Evolutionary conservation across 2,113 vertebrate species (phyloP).

Genomic region (Labrus mixtus): DNA sequence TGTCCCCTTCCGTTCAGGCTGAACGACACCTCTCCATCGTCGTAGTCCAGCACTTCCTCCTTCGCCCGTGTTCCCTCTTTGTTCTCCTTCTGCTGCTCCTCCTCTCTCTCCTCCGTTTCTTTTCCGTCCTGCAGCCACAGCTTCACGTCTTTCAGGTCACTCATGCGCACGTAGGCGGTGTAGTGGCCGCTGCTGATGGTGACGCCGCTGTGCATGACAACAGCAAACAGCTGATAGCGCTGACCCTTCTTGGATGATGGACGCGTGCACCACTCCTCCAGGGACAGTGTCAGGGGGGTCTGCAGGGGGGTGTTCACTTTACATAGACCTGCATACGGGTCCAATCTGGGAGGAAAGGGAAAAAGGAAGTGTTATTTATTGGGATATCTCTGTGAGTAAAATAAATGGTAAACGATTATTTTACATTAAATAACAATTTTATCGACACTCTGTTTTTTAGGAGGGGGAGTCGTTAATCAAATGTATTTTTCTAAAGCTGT

Average conservation of each 20-base stretch:
- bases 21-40: slow-evolving; percentile 90
- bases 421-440: too few species aligned
- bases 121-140: slow-evolving; percentile 72
- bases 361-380: background rate
- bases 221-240: slow-evolving; percentile 92
- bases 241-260: slow-evolving; percentile 84
- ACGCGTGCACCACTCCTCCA: slow-evolving; percentile 95
- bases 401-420: too few species aligned
- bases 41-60: slow-evolving; percentile 80
- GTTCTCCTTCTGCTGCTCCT: slow-evolving; percentile 64
- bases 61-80: slow-evolving; percentile 70
- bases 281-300: slow-evolving; percentile 90
- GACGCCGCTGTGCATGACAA: slow-evolving; percentile 98
- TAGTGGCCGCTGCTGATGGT: slow-evolving; percentile 98
- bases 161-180: slow-evolving; percentile 93
- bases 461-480: too few species aligned
- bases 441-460: too few species aligned
- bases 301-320: slow-evolving; percentile 97
- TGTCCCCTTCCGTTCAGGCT: slow-evolving; percentile 73
- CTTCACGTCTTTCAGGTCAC: slow-evolving; percentile 84
- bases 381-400: too few species aligned
- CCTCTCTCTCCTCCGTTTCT: slow-evolving; percentile 13
- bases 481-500: too few species aligned
- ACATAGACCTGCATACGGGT: slow-evolving; percentile 94
- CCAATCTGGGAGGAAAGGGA: slow-evolving; percentile 82